Conservation (phyloP, 2,797 vertebrate genomes). For the Percopsis omiscomaycus region DNA sequence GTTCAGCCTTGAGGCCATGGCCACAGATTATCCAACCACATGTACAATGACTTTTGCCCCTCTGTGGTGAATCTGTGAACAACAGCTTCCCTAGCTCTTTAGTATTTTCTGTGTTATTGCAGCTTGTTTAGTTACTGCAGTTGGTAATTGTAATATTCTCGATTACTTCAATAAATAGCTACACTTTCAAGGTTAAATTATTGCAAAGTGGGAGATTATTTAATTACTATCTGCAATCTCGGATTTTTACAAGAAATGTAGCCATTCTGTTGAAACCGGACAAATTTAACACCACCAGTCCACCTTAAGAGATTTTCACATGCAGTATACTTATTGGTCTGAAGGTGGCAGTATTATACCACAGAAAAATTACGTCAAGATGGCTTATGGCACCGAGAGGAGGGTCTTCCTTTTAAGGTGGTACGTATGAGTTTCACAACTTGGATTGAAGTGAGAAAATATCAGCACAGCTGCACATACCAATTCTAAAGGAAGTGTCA, state of each 20-base stretch:
- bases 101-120: no score
- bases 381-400: constrained; percentile 31
- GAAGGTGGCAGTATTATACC: constrained; percentile 59
- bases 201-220: no score
- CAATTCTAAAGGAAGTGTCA: background rate
- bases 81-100: background rate
- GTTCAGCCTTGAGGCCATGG: constrained; percentile 7
- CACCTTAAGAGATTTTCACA: constrained; percentile 63
- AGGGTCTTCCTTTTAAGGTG: constrained; percentile 68
- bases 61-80: constrained; percentile 9
- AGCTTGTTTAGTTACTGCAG: no score
- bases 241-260: no score
- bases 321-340: constrained; percentile 52
- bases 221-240: no score
- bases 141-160: no score
- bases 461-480: constrained; percentile 2
- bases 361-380: background rate
- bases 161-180: no score
- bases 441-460: constrained; percentile 4
- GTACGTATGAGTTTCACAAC: constrained; percentile 26
- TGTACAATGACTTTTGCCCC: constrained; percentile 1
- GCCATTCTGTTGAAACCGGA: no score
- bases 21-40: background rate
- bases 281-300: constrained; percentile 39
- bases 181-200: no score